Conservation (phyloP, 2,797 vertebrate species). For the Uromys caudimaculatus region DNA sequence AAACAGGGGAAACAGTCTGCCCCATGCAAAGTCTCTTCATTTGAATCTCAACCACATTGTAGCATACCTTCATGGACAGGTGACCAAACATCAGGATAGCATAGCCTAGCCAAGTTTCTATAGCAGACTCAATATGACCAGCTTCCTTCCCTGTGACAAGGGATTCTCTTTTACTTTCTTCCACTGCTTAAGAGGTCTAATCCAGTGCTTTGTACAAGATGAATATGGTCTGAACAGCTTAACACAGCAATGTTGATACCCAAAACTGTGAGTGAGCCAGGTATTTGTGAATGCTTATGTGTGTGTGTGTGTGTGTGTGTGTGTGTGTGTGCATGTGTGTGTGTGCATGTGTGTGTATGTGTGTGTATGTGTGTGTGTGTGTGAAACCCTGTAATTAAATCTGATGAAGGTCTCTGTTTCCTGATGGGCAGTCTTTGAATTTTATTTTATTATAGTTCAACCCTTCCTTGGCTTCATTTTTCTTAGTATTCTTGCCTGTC, state of each 20-base stretch:
- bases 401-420: background rate
- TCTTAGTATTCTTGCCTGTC: background rate
- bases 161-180: background rate
- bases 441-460: conserved; percentile 38
- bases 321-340: no score
- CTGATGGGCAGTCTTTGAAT: background rate
- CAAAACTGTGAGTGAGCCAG: background rate
- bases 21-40: background rate
- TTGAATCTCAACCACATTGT: background rate
- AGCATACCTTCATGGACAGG: background rate
- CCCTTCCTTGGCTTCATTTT: background rate
- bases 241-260: background rate
- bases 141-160: background rate
- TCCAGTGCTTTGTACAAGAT: background rate
- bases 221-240: background rate
- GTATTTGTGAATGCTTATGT: background rate
- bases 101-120: background rate
- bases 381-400: background rate
- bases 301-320: background rate
- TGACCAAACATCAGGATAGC: background rate
- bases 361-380: no score
- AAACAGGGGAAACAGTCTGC: background rate
- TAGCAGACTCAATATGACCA: background rate
- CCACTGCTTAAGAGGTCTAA: background rate
- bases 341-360: no score